These are phyloP conservation scores for Arctopsyche grandis DNA, from an alignment of 1,140 invertebrate species.

Conservation along the genomic window DNA sequence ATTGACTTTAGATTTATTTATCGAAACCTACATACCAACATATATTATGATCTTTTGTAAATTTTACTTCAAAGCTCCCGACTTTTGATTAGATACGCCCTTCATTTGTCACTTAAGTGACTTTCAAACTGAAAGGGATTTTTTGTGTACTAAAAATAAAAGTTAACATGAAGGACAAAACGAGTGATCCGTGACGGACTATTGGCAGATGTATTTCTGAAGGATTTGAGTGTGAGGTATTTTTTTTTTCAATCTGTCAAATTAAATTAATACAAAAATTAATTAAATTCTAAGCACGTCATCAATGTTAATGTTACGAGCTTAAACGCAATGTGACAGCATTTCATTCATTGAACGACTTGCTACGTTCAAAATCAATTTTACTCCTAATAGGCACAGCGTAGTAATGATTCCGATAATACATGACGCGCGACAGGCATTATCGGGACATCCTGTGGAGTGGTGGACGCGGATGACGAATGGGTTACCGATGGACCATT, in stretches of 20 bases:
- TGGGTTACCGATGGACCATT: slow-evolving; percentile 29
- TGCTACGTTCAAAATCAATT: too few relatives aligned
- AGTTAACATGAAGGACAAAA: slow-evolving; percentile 26
- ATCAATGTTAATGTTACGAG: neutral
- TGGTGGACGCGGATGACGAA: slow-evolving; percentile 29
- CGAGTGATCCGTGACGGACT: slow-evolving; percentile 13
- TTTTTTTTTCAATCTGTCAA: neutral
- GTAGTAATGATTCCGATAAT: neutral
- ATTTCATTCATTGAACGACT: too few relatives aligned
- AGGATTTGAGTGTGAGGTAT: neutral
- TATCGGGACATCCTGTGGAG: slow-evolving; percentile 18
- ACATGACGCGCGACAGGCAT: slow-evolving; percentile 31
- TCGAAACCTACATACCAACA: too few relatives aligned
- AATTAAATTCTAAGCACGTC: too few relatives aligned
- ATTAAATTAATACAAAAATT: neutral
- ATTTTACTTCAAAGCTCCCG: neutral
- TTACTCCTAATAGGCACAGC: too few relatives aligned
- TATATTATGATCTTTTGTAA: too few relatives aligned
- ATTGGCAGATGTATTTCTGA: slow-evolving; percentile 8
- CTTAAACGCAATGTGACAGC: too few relatives aligned
- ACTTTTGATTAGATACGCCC: slow-evolving; percentile 40
- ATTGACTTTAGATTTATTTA: too few relatives aligned
- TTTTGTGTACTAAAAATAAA: neutral
- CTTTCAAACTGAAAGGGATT: neutral
- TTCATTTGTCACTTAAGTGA: slow-evolving; percentile 37